A percentile compares a stretch with the other conserved stretches of the same genome.
Evolutionary conservation across 2,888 invertebrate species (phyloP).

Genomic region (Troilus luridus): DNA sequence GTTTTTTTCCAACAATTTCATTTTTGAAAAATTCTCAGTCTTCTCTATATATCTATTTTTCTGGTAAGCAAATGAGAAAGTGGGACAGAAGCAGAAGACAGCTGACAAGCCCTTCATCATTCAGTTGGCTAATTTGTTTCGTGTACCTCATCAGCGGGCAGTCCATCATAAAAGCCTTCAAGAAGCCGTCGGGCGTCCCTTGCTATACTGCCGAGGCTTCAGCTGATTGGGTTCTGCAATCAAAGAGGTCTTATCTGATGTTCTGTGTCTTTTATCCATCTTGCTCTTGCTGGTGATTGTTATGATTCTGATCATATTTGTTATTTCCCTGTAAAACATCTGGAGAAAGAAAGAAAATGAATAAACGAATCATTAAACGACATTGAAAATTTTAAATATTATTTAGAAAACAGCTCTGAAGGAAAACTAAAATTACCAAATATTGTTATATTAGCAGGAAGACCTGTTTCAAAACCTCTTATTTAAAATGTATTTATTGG

Average conservation of each 20-base stretch:
- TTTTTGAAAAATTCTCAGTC: background rate
- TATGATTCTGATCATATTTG: no score
- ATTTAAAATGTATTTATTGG: no score
- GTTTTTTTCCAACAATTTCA: background rate
- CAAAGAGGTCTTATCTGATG: background rate
- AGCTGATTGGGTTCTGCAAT: conserved; percentile 25
- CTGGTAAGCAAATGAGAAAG: background rate
- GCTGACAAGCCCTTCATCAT: conserved; percentile 32
- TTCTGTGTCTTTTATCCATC: background rate
- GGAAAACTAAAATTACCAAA: no score
- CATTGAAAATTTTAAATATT: no score
- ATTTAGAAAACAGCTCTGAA: no score
- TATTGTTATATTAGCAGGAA: no score
- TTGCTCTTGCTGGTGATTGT: background rate
- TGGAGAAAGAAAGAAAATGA: no score
- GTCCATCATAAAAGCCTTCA: conserved; percentile 26
- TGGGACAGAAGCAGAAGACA: conserved; percentile 27
- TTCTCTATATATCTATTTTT: background rate
- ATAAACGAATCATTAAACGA: no score
- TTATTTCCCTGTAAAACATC: background rate
- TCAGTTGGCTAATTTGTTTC: conserved; percentile 33
- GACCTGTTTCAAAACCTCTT: no score
- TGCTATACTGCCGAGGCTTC: background rate
- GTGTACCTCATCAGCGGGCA: conserved; percentile 21
- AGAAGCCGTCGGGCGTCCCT: background rate